Percentiles rank a stretch among this genome's conserved stretches.
These are phyloP conservation scores for Strix uralensis DNA, from an alignment of 2,113 vertebrate genomes.

Conservation along the genomic window DNA sequence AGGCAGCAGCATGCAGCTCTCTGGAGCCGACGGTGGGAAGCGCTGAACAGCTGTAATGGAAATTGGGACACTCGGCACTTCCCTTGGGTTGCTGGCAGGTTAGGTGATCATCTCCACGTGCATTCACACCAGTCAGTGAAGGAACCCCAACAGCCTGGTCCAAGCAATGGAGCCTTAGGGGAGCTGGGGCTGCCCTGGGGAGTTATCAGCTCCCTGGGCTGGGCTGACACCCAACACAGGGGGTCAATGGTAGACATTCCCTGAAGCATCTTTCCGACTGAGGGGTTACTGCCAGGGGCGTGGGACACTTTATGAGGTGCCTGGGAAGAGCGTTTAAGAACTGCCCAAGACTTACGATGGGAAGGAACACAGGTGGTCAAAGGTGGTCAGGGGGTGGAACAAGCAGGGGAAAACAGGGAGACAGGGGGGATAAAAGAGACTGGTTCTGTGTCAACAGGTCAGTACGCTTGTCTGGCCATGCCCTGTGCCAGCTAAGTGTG, in stretches of 20 bases:
- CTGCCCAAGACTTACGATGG: background rate
- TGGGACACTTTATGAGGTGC: background rate
- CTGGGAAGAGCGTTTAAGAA: background rate
- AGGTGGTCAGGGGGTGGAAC: background rate
- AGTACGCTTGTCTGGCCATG: background rate
- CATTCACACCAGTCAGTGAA: background rate
- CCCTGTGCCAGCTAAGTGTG: background rate
- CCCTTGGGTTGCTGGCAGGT: fast-evolving
- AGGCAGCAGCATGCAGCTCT: fast-evolving
- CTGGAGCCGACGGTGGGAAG: background rate
- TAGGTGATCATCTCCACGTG: fast-evolving
- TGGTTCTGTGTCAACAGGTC: background rate
- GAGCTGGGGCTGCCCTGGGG: background rate
- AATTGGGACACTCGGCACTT: fast-evolving
- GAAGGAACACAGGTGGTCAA: background rate
- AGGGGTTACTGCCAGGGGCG: background rate
- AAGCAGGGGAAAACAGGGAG: background rate
- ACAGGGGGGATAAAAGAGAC: background rate
- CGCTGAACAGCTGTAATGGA: fast-evolving
- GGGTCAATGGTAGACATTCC: fast-evolving
- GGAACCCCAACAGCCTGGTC: background rate
- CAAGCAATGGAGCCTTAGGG: too few relatives aligned
- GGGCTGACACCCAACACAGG: fast-evolving
- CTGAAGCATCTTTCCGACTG: background rate
- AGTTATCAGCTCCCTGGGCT: fast-evolving